phyloP scores from a whole-genome alignment of 2,797 vertebrate genomes.

The Cyclopterus lumpus region DNA sequence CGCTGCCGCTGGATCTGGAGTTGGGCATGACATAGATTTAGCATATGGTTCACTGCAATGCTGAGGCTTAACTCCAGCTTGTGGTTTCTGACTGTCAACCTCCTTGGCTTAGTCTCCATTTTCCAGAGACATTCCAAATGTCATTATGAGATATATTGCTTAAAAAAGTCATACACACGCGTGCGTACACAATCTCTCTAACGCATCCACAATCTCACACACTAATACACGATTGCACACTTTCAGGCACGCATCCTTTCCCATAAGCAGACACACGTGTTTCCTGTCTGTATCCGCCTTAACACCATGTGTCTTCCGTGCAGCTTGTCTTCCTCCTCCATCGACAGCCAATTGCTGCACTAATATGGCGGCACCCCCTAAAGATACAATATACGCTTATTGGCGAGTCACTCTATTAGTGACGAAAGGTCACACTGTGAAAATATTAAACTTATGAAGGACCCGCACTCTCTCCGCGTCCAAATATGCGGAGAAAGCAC shows the following conservation, averaged over 20 bases:
- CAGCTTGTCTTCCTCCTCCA: slow-evolving; percentile 65
- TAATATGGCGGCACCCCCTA: slow-evolving; percentile 83
- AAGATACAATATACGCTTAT: slow-evolving; percentile 90
- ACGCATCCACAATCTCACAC: slow-evolving; percentile 54
- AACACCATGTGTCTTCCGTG: slow-evolving; percentile 74
- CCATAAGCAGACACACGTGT: slow-evolving; percentile 66
- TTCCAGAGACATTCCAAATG: slow-evolving; percentile 87
- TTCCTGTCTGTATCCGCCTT: slow-evolving; percentile 73
- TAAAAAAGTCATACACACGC: slow-evolving; percentile 43
- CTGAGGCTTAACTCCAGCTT: slow-evolving; percentile 80
- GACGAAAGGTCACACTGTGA: slow-evolving; percentile 89
- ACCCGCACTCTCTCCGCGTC: slow-evolving; percentile 74
- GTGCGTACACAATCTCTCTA: slow-evolving; percentile 42
- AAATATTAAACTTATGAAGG: slow-evolving; percentile 90
- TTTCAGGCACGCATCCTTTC: slow-evolving; percentile 61
- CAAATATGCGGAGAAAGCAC: slow-evolving; percentile 88
- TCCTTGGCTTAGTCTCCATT: slow-evolving; percentile 79
- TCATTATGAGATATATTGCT: slow-evolving; percentile 80
- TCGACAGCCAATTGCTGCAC: slow-evolving; percentile 69
- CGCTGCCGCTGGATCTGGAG: slow-evolving; percentile 66
- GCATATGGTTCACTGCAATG: slow-evolving; percentile 82
- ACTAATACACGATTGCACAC: slow-evolving; percentile 35
- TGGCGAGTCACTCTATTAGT: slow-evolving; percentile 88
- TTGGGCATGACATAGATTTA: slow-evolving; percentile 80
- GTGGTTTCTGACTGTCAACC: slow-evolving; percentile 82